Percentiles rank a stretch among this genome's conserved stretches.
These are phyloP conservation scores for Rhinolophus sinicus DNA, from an alignment of 2,113 vertebrate genomes.

Conservation along the genomic window DNA sequence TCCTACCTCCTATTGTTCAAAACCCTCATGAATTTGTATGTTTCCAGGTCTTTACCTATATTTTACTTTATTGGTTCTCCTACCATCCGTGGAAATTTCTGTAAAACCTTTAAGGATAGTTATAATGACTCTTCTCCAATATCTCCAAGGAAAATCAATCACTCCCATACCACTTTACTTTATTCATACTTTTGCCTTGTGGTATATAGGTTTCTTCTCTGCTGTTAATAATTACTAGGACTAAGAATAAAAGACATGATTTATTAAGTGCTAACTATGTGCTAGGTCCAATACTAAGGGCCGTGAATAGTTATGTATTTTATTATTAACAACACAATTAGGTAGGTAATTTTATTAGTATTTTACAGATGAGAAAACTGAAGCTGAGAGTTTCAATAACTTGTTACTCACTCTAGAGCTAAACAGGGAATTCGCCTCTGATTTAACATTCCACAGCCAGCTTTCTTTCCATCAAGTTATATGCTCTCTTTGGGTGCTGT, in stretches of 20 bases:
- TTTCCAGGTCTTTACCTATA: background rate
- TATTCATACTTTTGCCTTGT: background rate
- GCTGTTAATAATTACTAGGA: background rate
- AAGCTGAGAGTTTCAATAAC: slow-evolving; percentile 31
- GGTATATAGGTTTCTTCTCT: background rate
- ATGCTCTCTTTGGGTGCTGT: background rate
- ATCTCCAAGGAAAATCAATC: slow-evolving; percentile 1
- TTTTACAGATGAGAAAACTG: slow-evolving; percentile 30
- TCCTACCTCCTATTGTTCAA: background rate
- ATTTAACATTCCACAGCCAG: background rate
- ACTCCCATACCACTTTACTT: background rate
- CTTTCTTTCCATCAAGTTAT: background rate
- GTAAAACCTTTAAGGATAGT: background rate
- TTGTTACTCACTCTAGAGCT: background rate
- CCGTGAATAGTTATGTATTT: background rate
- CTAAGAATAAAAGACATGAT: background rate
- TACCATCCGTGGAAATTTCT: background rate
- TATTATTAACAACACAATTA: background rate
- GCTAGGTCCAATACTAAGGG: background rate
- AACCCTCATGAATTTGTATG: background rate
- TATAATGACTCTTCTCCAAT: background rate
- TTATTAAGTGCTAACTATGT: background rate
- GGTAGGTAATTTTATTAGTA: background rate
- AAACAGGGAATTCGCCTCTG: background rate
- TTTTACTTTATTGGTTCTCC: background rate